Evolutionary conservation across 2,797 vertebrate genomes (phyloP), one percentile per base, ranked within the genome.

Genomic region (Gila robusta): DNA sequence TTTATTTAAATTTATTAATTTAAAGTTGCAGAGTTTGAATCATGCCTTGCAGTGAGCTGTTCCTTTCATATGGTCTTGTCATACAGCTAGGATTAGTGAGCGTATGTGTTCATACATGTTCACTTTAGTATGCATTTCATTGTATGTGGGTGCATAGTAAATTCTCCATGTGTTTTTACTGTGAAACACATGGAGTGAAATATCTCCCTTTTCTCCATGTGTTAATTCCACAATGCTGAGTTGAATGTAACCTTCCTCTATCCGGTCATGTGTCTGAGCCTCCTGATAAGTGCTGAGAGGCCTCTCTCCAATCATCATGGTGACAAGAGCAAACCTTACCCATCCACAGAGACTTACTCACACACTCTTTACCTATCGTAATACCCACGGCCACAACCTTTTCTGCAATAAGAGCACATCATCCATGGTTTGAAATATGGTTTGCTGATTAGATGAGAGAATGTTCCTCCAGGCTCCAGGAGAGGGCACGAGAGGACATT

Each of bases 401-500:
- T 88, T 54, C 81, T 83, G 69, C 85, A 85, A 81, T 85, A 88
- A 87, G 74, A 89, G 78, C 67, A 67, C 35, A 85, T 82, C 84
- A 89, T 66, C 35, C 39, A 79, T 71, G 66, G 84, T 88, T 90
- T 85, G 80, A 80, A 79, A 77, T 84, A 87, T 81, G 74, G 37
- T 28, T 62, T 82, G 59, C 78, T 77, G 79, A 88, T 88, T 80
- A 87, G 49, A 17, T 44, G 14, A 23, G 28, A 69, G 70, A 79
- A 72, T 86, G 76, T 90, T 84, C 49, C 62, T 28, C 37, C n/a
- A 5, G 21, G 3, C 59, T 87, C 87, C 90, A 82, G 87, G 81
- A 90, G 90, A 87, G 88, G 88, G 88, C 83, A 87, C 76, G 79
- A 87, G 47, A 87, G 77, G 37, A 82, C 82, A 90, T 81, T 86